Evolutionary conservation across 2,888 invertebrate species (phyloP), one percentile per base, ranked within the genome.

Genomic region (Diogma glabrata): DNA sequence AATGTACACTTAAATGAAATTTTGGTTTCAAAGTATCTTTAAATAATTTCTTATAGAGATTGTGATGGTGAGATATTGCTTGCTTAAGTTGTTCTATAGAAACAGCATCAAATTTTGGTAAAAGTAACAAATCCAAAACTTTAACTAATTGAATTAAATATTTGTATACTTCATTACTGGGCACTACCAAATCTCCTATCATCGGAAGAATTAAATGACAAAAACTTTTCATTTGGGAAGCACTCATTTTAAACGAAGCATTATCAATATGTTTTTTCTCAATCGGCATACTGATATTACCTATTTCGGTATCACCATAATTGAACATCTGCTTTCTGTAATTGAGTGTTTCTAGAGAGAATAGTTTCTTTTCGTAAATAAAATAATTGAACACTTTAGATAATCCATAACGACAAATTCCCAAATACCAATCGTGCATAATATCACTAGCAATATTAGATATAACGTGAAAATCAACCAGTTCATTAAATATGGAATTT

Each of bases 11-110:
- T 24, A 51, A 50, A 19, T 54, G 54, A 23, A 45, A 50, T 28
- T 53, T 54, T n/a, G 49, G 47, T 51, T 54, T 54, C 45, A 54
- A 49, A 50, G 38, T 47, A 16, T 54, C 51, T 47, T 53, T 50
- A 43, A 38, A 38, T 38, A 2, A 17, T 16, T 38, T 14, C 7
- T 3, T 17, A 17, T 2, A 51, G 14, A 14, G 16, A 33, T 49
- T 22, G 36, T 54, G 52, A 47, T 54, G 52, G 22, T 50, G 9
- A 14, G 46, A 24, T 47, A 52, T 54, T 43, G 51, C 16, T 33
- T 47, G 16, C 47, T 54, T 14, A 14, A 53, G 47, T 28, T 53
- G 38, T 26, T 20, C 10, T 47, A 52, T 23, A 19, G 22, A 10
- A 28, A 23, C 36, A 43, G 49, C 43, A 48, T 50, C 47, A 45